Evolutionary conservation across 2,888 invertebrate genomes (phyloP), one percentile per base, ranked within the genome.

Genomic region (Diadromus collaris): DNA sequence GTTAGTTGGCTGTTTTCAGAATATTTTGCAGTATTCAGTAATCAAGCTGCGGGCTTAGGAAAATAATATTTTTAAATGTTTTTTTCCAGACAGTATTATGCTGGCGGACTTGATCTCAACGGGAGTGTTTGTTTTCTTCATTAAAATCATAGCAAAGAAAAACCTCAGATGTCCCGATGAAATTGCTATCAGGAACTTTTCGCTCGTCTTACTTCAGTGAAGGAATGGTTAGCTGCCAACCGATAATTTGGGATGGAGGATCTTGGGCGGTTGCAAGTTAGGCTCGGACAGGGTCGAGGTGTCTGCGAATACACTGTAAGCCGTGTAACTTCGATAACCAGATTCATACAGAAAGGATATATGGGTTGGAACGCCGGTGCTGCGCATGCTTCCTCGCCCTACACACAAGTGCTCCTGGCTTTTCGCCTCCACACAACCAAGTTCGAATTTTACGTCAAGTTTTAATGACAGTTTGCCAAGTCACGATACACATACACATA

Each of bases 381-480:
- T 44, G 54, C 38, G 56, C 51, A 48, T 69, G 67, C 64, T 24
- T 51, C 71, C 44, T 44, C 9, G 63, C 21, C 65, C 64, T 24
- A 56, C 56, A 41, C 32, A 56, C 29, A 56, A 74, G 54, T 67
- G 48, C 73, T 65, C 29, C 67, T 61, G 61, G 73, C 70, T 54
- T 58, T 65, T 51, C 41, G 19, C 48, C 46, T 77, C 65, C 34
- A 24, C 19, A 67, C 71, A 56, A 70, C 56, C 64, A 65, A 77
- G 72, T 76, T 77, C 61, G 82, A 72, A 83, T 85, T 86, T 86
- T 84, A 83, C 84, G 74, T 85, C 82, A 86, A 88, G 85, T 85
- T 87, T 86, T 86, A 86, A 87, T 85, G 86, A 83, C 84, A 87
- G 86, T 88, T 87, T 73, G 60, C 77, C 79, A 78, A 80, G 78